Base-by-base conservation (phyloP, 2,113 vertebrate genomes). In the Limanda limanda region DNA sequence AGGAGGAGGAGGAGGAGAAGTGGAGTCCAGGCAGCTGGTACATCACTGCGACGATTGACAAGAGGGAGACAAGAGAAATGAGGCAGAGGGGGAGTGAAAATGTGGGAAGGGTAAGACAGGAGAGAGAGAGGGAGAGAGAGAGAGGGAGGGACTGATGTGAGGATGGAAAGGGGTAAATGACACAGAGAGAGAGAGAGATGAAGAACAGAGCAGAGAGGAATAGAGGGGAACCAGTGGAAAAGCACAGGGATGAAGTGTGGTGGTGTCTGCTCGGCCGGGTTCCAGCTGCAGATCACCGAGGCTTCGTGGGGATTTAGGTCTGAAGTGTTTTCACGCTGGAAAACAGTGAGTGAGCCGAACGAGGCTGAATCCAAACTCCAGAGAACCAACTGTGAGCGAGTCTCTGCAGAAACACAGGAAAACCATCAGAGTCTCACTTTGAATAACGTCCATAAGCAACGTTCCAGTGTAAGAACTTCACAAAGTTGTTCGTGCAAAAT, bases 21-120 rank as follows among this genome's bases (percentile, higher is more conserved):
- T 84, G 79, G 40, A 62, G 73, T 83, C 75, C 86, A 74, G 59
- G 76, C 78, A 64, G 86, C 68, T 35, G 20, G 82, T 66, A 59
- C 92, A 93, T 92, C 86, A 86, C 89, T 91, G 79, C 88, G 75
- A 37, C 15, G 37, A 90, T 74, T 78, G 81, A 92, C 74, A 23
- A 13, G 64, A 78, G 76, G 24, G 71, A 67, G 67, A 63, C 57
- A 23, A 72, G 72, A 75, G 81, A 42, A 42, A 42, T 12, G 40
- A 42, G 12, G 68, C 24, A 71, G 82, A 80, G 65, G 76, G 59
- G 80, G 84, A 77, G 72, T 54, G 66, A 71, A 63, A 56, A 55
- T 23, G 67, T n/a, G 54, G 27, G 24, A 35, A 21, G 71, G 47
- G 78, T 0, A 27, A 24, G 23, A 52, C 63, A 47, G 45, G 31